These are phyloP conservation scores for Volucella bombylans DNA, from an alignment of 2,888 invertebrate species.

Conservation along the genomic window DNA sequence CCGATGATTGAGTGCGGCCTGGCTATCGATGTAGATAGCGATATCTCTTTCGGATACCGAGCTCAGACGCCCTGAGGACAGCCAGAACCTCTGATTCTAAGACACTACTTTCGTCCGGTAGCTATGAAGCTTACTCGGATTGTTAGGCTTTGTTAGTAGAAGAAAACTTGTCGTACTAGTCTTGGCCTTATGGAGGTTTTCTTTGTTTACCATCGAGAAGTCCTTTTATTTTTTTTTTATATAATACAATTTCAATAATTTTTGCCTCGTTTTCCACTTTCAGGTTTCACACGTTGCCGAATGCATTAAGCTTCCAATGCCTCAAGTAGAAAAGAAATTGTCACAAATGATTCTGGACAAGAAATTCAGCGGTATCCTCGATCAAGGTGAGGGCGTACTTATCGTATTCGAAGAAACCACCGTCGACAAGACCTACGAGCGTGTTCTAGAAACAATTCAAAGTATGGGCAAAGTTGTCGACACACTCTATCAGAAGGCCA, in stretches of 20 bases:
- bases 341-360: constrained; percentile 99
- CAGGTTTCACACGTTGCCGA: constrained; percentile 93
- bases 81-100: no score
- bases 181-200: no score
- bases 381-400: constrained; percentile 98
- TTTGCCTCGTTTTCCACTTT: constrained; percentile 21
- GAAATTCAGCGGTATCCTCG: constrained; percentile 97
- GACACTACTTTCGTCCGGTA: no score
- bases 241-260: background rate
- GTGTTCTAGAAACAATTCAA: constrained; percentile 97
- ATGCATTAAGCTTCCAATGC: constrained; percentile 93
- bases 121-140: no score
- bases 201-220: background rate
- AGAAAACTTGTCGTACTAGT: no score
- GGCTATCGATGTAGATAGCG: no score
- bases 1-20: no score
- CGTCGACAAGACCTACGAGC: constrained; percentile 98
- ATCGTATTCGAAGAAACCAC: constrained; percentile 98
- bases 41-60: no score
- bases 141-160: no score
- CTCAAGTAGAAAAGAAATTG: constrained; percentile 98
- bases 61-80: no score
- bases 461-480: constrained; percentile 99
- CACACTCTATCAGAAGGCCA: constrained; percentile 99
- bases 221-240: background rate